A percentile compares a stretch with the other conserved stretches of the same genome.
Conservation (phyloP, 2,797 vertebrate genomes). For the Columba guinea region DNA sequence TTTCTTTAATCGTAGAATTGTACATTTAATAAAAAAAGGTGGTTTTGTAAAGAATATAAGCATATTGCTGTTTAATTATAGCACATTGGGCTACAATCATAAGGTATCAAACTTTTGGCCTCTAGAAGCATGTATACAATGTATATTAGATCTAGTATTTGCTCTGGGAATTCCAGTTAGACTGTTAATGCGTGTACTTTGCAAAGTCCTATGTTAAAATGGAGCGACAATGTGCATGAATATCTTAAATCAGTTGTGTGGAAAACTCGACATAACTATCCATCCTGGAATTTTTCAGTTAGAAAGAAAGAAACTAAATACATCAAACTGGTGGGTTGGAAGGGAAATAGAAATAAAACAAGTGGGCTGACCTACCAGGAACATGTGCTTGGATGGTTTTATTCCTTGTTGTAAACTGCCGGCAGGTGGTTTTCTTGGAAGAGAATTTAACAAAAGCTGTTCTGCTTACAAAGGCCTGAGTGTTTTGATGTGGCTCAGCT, state of each 20-base stretch:
- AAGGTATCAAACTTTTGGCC: not conserved
- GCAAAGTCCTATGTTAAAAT: not conserved
- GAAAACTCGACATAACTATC: not conserved
- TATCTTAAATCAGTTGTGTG: not conserved
- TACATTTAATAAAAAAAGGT: not conserved
- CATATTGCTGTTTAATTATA: not conserved
- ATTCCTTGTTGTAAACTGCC: not conserved
- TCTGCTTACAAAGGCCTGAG: not conserved
- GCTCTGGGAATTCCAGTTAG: not conserved
- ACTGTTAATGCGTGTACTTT: not conserved
- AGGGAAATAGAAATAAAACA: conserved; percentile 19
- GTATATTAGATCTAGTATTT: not conserved
- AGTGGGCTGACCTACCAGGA: conserved; percentile 4
- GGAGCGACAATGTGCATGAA: not conserved
- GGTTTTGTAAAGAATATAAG: not conserved
- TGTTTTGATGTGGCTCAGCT: conserved; percentile 45
- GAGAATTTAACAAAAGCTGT: conserved; percentile 20
- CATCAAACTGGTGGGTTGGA: not conserved
- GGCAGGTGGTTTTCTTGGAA: conserved; percentile 52
- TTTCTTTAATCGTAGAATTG: not conserved
- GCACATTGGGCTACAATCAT: not conserved
- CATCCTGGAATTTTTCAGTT: not conserved
- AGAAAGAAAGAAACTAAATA: not conserved
- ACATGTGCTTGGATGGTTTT: not conserved
- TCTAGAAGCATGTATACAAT: not conserved